Evolutionary conservation across 2,888 invertebrate genomes (phyloP).

Genomic region (Notodonta dromedarius): DNA sequence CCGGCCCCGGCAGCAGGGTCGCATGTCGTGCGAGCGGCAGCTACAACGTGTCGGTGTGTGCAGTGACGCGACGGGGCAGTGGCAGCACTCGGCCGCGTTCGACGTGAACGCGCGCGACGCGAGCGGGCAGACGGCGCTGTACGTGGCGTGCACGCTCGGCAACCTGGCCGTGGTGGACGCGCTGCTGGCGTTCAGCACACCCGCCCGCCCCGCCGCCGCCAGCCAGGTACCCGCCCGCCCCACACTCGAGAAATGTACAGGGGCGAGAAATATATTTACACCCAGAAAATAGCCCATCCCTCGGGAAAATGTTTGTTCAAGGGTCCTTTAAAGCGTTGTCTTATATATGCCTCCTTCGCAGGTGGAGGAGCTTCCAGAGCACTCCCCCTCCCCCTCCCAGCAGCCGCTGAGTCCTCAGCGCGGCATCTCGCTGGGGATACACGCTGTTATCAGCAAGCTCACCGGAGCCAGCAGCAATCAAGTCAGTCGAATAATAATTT

Average conservation of each 20-base stretch:
- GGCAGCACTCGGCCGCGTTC: conserved; percentile 95
- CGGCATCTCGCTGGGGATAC: conserved; percentile 94
- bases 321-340: too few species aligned
- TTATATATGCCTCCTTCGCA: conserved; percentile 9
- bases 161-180: conserved; percentile 91
- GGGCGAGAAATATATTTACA: too few species aligned
- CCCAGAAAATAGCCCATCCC: too few species aligned
- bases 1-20: too few species aligned
- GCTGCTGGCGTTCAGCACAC: conserved; percentile 77
- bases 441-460: conserved; percentile 93
- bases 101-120: conserved; percentile 96
- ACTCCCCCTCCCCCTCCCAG: conserved; percentile 16
- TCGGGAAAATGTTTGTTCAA: too few species aligned
- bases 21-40: too few species aligned
- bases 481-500: conserved; percentile 35
- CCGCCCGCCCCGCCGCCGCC: conserved; percentile 22
- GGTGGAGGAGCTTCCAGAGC: conserved; percentile 17
- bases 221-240: conserved; percentile 15
- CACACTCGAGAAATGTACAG: too few species aligned
- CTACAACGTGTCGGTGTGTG: background rate
- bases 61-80: conserved; percentile 89
- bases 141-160: conserved; percentile 94
- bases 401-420: conserved; percentile 83
- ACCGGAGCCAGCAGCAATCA: conserved; percentile 72
- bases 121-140: conserved; percentile 95